Conservation (phyloP, 2,888 invertebrate genomes). For the Papilio gigon region DNA sequence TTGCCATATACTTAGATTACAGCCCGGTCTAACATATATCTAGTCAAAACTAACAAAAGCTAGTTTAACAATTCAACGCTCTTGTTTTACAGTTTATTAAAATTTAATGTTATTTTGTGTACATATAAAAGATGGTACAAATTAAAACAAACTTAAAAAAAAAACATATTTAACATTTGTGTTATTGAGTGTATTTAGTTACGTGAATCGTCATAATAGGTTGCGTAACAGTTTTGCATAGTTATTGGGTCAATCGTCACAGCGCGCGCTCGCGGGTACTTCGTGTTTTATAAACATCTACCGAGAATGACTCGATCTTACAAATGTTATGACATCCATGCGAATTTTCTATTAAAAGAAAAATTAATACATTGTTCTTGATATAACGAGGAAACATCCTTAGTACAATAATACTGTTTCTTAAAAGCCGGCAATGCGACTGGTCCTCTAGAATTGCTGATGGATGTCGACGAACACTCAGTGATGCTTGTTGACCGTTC, state of each 20-base stretch:
- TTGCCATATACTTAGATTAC: too few species aligned
- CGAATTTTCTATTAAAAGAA: background rate
- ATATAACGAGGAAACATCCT: background rate
- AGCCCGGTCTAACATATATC: too few species aligned
- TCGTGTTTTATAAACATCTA: constrained; percentile 28
- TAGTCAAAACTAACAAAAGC: too few species aligned
- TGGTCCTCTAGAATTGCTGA: too few species aligned
- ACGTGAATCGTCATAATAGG: constrained; percentile 28
- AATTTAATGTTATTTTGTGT: too few species aligned
- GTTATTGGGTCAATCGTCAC: constrained; percentile 28
- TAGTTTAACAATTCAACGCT: too few species aligned
- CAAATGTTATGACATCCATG: constrained; percentile 10
- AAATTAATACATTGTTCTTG: constrained; percentile 2
- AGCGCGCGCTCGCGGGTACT: background rate
- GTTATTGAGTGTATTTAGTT: constrained; percentile 6
- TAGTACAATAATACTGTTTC: background rate
- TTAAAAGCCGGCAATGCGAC: background rate
- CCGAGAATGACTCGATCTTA: background rate
- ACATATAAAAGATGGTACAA: too few species aligned
- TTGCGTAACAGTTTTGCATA: constrained; percentile 24
- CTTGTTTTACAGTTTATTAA: too few species aligned
- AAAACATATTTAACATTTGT: background rate
- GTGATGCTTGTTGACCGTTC: too few species aligned
- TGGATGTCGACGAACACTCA: too few species aligned
- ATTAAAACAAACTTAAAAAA: too few species aligned